Evolutionary conservation across 2,113 vertebrate genomes (phyloP), one percentile per base, ranked within the genome.

Genomic region (Octodon degus): DNA sequence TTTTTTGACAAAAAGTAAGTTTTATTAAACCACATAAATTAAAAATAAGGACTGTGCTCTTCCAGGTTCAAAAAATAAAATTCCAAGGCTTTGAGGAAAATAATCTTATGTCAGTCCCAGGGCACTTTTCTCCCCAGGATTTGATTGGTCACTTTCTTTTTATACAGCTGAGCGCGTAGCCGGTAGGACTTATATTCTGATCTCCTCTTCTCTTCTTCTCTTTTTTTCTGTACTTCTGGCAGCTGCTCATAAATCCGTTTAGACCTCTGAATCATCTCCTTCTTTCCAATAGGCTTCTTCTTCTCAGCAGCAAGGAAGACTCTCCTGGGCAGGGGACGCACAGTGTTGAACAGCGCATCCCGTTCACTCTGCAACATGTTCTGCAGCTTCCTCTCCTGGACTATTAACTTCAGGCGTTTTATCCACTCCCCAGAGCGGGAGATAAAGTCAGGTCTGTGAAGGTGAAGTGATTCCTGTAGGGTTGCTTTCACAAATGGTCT

Each of bases 191-290:
- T 97, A 62, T 99, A 99, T 89, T 99, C 99, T 0, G 95, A 98
- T 93, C 68, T 99, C 55, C 99, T 98, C 92, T 97, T 98, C 70
- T 99, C 99, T n/a, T 99, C 99, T 81, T 99, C 99, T 92, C 96
- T 95, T 96, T 97, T 99, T 93, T 98, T 98, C 96, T 97, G 98
- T 81, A 99, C 99, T 97, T 99, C 99, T 0, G 99, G 99, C 2
- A 99, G 99, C 97, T 98, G 99, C 92, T 99, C 98, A 11, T 99
- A 99, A 37, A 99, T 99, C 96, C 99, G n/a, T n/a, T n/a, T n/a
- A n/a, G n/a, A n/a, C n/a, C n/a, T n/a, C n/a, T n/a, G n/a, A n/a
- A n/a, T n/a, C n/a, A n/a, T n/a, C n/a, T n/a, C n/a, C n/a, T n/a
- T n/a, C n/a, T n/a, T n/a, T n/a, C n/a, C n/a, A n/a, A n/a, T n/a